A percentile compares a stretch with the other conserved stretches of the same genome.
Evolutionary conservation across 2,113 vertebrate species (phyloP).

Genomic region (Leptodactylus fuscus): DNA sequence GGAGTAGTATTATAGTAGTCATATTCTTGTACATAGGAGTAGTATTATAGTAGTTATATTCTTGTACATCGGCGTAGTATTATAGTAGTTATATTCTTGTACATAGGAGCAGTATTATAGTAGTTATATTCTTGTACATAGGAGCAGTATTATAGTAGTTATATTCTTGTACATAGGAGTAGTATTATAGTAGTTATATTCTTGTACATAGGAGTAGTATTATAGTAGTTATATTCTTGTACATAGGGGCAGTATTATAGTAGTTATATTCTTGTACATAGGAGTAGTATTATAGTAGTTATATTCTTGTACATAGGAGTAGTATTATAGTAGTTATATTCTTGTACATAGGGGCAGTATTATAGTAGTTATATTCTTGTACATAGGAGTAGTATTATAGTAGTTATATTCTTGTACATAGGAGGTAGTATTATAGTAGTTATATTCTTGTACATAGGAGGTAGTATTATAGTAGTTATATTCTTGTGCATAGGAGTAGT

Average conservation of each 20-base stretch:
- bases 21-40: no score
- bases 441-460: slow-evolving; percentile 1
- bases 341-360: background rate
- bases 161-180: background rate
- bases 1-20: no score
- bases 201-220: background rate
- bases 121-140: background rate
- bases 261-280: background rate
- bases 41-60: background rate
- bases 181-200: background rate
- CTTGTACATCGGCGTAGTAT: background rate
- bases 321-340: background rate
- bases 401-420: background rate
- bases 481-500: background rate
- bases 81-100: background rate
- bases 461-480: background rate
- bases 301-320: background rate
- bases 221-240: background rate
- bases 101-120: background rate
- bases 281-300: background rate
- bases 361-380: background rate
- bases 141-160: background rate
- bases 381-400: background rate
- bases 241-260: background rate
- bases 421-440: no score